Evolutionary conservation across 2,888 invertebrate species (phyloP).

Genomic region (Lepidochrysops patricia): DNA sequence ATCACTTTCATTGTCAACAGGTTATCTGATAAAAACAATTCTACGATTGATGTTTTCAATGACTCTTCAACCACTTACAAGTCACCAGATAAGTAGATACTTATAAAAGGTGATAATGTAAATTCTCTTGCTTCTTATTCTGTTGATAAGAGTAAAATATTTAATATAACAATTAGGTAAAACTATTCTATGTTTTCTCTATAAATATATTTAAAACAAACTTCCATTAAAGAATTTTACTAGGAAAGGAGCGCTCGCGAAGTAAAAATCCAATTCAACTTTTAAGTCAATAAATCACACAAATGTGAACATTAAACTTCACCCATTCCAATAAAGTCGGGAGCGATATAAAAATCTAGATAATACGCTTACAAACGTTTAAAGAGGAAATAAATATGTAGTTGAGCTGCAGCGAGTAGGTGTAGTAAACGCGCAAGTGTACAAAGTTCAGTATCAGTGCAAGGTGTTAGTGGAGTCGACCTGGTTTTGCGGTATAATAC

Average conservation of each 20-base stretch:
- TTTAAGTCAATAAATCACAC: neutral
- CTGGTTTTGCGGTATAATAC: slow-evolving; percentile 61
- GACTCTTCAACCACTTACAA: neutral
- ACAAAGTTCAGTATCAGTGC: slow-evolving; percentile 39
- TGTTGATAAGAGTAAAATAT: neutral
- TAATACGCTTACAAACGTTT: neutral
- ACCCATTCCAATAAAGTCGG: neutral
- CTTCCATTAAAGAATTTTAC: neutral
- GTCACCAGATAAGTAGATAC: too few species aligned
- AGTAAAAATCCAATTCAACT: neutral
- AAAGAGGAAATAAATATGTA: neutral
- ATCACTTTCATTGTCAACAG: neutral
- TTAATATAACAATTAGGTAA: too few species aligned
- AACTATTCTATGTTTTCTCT: neutral
- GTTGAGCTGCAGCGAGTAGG: neutral
- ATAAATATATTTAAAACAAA: neutral
- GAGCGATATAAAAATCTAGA: neutral
- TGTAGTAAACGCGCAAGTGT: slow-evolving; percentile 6
- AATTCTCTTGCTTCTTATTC: neutral
- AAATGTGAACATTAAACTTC: neutral
- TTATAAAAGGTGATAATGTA: neutral
- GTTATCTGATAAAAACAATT: neutral
- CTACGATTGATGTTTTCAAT: neutral
- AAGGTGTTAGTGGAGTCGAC: slow-evolving; percentile 56
- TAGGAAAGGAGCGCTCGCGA: neutral